A percentile compares a stretch with the other conserved stretches of the same genome.
phyloP scores from a whole-genome alignment of 2,888 invertebrate species.

The Torymus tubicola region DNA sequence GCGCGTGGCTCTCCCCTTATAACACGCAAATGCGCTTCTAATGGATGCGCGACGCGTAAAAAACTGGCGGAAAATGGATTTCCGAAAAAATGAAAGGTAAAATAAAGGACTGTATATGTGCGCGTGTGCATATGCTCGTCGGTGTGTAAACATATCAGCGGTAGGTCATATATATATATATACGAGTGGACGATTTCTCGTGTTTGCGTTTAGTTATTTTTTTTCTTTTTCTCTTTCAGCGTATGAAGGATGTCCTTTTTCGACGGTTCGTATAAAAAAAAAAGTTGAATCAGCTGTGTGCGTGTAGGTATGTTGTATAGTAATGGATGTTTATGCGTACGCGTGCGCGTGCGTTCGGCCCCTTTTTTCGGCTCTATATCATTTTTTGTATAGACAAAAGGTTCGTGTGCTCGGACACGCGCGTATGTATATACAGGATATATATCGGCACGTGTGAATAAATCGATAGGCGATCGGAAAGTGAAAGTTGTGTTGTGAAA shows the following conservation, averaged over 20 bases:
- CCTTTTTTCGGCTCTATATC: not conserved
- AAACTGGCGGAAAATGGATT: constrained; percentile 18
- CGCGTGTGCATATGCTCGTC: constrained; percentile 19
- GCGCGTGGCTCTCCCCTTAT: not conserved
- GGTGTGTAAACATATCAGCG: constrained; percentile 24
- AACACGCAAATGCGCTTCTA: not conserved
- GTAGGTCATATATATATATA: not conserved
- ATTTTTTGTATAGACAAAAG: not conserved
- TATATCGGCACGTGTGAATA: no score
- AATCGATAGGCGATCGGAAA: no score
- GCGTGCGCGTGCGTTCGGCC: not conserved
- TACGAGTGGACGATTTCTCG: not conserved
- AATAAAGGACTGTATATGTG: not conserved
- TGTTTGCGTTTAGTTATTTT: constrained; percentile 4
- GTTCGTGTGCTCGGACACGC: not conserved
- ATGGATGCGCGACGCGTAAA: not conserved
- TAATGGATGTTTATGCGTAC: not conserved
- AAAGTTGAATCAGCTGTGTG: constrained; percentile 44
- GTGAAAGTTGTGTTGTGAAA: no score
- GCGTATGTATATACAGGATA: not conserved
- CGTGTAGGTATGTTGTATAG: constrained; percentile 16
- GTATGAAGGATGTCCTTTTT: not conserved
- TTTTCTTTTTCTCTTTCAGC: constrained; percentile 20
- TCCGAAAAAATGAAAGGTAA: constrained; percentile 2
- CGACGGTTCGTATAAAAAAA: constrained; percentile 9